These are phyloP conservation scores for Trichoplusia ni DNA, from an alignment of 1,140 invertebrate genomes.

Conservation along the genomic window DNA sequence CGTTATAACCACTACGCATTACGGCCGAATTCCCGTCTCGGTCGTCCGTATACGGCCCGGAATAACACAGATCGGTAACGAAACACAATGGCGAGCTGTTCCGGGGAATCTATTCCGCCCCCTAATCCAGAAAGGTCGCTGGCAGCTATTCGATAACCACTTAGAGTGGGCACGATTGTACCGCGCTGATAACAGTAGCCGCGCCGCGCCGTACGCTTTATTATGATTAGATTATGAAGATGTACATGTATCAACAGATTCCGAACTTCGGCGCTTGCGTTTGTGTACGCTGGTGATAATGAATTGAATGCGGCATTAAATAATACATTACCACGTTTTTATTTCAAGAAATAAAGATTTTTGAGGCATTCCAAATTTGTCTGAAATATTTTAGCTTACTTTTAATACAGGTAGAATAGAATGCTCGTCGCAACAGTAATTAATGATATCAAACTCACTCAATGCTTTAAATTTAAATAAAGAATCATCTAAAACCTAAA, in stretches of 20 bases:
- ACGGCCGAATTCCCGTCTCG: slow-evolving; percentile 29
- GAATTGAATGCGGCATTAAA: no score
- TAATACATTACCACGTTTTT: no score
- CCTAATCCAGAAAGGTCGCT: slow-evolving; percentile 63
- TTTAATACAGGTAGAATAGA: no score
- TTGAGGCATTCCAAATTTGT: no score
- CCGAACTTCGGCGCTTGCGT: no score
- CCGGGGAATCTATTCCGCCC: slow-evolving; percentile 52
- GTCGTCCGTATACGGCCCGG: slow-evolving; percentile 22
- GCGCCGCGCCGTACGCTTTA: slow-evolving; percentile 22
- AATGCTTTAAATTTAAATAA: no score
- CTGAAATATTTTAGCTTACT: no score
- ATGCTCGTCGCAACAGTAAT: no score
- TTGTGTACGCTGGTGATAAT: no score
- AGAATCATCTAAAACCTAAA: no score
- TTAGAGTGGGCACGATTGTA: slow-evolving; percentile 60
- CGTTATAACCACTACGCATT: slow-evolving; percentile 37
- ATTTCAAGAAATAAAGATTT: no score
- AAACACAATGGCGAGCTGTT: slow-evolving; percentile 53
- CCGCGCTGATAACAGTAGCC: slow-evolving; percentile 50
- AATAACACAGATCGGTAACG: slow-evolving; percentile 56
- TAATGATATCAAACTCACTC: no score
- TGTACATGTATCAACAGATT: not conserved
- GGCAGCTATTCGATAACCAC: slow-evolving; percentile 62
- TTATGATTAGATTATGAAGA: slow-evolving; percentile 28